phyloP scores from a whole-genome alignment of 2,888 invertebrate genomes.

The Cryptocephalus primarius region DNA sequence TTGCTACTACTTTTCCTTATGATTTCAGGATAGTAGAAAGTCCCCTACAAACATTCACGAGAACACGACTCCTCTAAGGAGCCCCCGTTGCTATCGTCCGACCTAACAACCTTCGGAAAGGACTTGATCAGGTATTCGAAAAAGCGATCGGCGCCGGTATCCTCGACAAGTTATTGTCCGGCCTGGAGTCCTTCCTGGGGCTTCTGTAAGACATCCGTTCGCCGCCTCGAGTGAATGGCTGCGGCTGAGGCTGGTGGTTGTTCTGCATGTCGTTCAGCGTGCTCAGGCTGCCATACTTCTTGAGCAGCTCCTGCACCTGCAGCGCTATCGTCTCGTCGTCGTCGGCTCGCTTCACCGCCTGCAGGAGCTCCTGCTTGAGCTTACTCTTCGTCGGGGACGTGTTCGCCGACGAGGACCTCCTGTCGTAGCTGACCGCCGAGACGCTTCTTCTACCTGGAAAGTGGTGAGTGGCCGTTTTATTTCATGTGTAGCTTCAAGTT shows the following conservation, averaged over 20 bases:
- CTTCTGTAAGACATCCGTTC: slow-evolving; percentile 29
- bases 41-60: too few species aligned
- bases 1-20: too few species aligned
- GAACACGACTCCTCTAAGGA: too few species aligned
- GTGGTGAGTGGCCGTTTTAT: background rate
- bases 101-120: background rate
- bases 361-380: slow-evolving; percentile 58
- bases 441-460: slow-evolving; percentile 32
- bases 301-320: slow-evolving; percentile 62
- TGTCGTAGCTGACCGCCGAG: slow-evolving; percentile 31
- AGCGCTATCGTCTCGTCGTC: slow-evolving; percentile 63
- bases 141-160: slow-evolving; percentile 40
- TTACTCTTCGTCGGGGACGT: slow-evolving; percentile 55
- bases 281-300: slow-evolving; percentile 47
- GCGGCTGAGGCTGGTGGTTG: slow-evolving; percentile 19
- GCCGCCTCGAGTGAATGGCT: slow-evolving; percentile 11
- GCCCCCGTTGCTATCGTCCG: too few species aligned
- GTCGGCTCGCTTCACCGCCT: slow-evolving; percentile 58
- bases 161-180: slow-evolving; percentile 39
- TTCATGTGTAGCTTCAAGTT: too few species aligned
- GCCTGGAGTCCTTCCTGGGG: slow-evolving; percentile 43
- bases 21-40: too few species aligned
- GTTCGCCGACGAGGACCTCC: slow-evolving; percentile 43
- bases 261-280: slow-evolving; percentile 54
- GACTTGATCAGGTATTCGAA: slow-evolving; percentile 10